Evolutionary conservation across 2,113 vertebrate genomes (phyloP).

Genomic region (Nerophis lumbriciformis): DNA sequence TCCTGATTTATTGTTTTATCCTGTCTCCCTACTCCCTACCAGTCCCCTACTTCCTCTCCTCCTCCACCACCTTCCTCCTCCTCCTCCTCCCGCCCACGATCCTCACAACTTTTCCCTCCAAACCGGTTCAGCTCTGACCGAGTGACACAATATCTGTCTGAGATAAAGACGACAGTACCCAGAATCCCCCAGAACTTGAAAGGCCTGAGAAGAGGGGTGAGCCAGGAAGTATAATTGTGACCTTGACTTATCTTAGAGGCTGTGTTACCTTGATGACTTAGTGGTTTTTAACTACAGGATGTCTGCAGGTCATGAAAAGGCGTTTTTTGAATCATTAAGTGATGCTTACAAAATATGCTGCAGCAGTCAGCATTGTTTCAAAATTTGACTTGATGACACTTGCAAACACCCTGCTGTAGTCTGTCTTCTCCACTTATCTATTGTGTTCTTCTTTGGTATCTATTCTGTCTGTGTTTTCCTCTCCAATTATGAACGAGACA

Average conservation of each 20-base stretch:
- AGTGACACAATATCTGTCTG: constrained; percentile 90
- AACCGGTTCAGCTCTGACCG: constrained; percentile 85
- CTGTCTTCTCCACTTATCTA: neutral
- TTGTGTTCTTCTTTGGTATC: neutral
- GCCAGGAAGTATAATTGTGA: constrained; percentile 48
- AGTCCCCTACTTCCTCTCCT: constrained; percentile 51
- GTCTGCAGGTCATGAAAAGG: constrained; percentile 27
- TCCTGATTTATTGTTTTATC: constrained; percentile 63
- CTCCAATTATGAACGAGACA: constrained; percentile 10
- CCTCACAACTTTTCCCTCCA: constrained; percentile 78
- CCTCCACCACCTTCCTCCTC: constrained; percentile 71
- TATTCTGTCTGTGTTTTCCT: constrained; percentile 6
- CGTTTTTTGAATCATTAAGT: neutral
- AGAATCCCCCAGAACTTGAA: constrained; percentile 87
- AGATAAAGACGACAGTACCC: constrained; percentile 90
- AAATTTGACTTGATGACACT: neutral
- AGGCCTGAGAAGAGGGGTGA: constrained; percentile 93
- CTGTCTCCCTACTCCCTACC: constrained; percentile 67
- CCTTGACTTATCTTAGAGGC: neutral
- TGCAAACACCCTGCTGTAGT: constrained; percentile 37
- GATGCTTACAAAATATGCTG: neutral
- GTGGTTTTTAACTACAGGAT: constrained; percentile 7
- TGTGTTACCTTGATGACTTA: neutral
- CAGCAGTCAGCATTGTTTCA: neutral
- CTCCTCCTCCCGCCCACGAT: constrained; percentile 76